phyloP scores from a whole-genome alignment of 2,888 invertebrate genomes.

The Acrobasis consociella region DNA sequence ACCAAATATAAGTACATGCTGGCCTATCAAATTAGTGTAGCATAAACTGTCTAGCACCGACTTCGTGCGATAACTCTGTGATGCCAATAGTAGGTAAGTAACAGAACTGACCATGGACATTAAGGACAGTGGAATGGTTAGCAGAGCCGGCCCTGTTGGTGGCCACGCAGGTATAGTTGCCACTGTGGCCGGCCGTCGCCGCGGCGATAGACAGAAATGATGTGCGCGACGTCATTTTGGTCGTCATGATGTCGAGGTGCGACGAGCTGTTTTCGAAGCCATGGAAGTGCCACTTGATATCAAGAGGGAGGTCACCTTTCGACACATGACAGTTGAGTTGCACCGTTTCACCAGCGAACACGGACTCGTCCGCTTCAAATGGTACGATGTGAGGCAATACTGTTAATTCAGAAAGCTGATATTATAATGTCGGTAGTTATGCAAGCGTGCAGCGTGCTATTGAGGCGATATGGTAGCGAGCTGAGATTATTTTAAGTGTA shows the following conservation, averaged over 20 bases:
- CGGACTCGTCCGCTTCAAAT: conserved; percentile 85
- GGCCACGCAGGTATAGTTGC: conserved; percentile 90
- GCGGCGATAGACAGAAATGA: conserved; percentile 89
- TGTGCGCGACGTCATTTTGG: conserved; percentile 85
- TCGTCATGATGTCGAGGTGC: conserved; percentile 84
- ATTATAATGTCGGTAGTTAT: conserved; percentile 72
- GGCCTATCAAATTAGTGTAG: conserved; percentile 40
- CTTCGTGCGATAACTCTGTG: conserved; percentile 43
- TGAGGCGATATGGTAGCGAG: conserved; percentile 50
- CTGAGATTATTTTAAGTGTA: conserved; percentile 51
- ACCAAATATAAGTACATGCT: conserved; percentile 62
- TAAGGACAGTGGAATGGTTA: conserved; percentile 85
- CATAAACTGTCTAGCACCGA: conserved; percentile 52
- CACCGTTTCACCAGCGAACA: conserved; percentile 87
- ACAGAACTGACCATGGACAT: conserved; percentile 80
- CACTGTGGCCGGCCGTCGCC: conserved; percentile 86
- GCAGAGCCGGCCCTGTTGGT: conserved; percentile 87
- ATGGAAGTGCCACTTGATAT: conserved; percentile 89
- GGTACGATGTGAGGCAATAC: conserved; percentile 87
- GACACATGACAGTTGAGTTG: conserved; percentile 87
- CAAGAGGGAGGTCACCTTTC: conserved; percentile 89
- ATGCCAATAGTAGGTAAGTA: conserved; percentile 44
- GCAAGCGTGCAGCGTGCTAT: conserved; percentile 79
- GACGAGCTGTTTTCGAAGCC: conserved; percentile 82
- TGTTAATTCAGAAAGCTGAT: conserved; percentile 79